Conservation (phyloP, 2,797 vertebrate genomes). For the Astyanax mexicanus region DNA sequence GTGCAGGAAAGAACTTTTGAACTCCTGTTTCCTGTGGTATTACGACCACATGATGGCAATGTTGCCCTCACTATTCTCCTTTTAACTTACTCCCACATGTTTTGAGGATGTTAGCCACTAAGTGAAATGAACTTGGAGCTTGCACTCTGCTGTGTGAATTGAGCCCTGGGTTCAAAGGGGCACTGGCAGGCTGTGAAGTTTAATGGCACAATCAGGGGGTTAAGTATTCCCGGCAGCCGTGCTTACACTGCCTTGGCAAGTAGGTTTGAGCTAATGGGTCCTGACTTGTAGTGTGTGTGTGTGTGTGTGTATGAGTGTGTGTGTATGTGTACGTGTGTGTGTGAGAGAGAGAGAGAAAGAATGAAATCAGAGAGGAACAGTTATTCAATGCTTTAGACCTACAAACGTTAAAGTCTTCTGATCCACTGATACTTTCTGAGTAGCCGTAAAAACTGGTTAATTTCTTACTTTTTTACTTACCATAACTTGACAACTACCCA, state of each 20-base stretch:
- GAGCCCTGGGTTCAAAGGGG: slow-evolving; percentile 74
- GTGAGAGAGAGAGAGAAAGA: background rate
- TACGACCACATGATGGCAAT: slow-evolving; percentile 53
- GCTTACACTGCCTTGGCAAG: slow-evolving; percentile 68
- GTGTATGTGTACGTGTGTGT: background rate
- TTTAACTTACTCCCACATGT: slow-evolving; percentile 5
- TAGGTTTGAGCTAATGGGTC: slow-evolving; percentile 71
- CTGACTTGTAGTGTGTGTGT: slow-evolving; percentile 63
- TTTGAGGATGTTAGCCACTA: slow-evolving; percentile 57
- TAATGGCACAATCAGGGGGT: slow-evolving; percentile 74
- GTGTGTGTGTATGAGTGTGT: slow-evolving; percentile 6
- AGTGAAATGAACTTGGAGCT: slow-evolving; percentile 76
- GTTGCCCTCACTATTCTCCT: slow-evolving; percentile 37
- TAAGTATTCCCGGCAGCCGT: slow-evolving; percentile 50
- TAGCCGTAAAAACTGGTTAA: no score
- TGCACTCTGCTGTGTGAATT: slow-evolving; percentile 76
- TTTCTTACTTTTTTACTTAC: background rate
- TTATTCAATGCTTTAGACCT: slow-evolving; percentile 7
- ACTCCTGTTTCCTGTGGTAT: no score
- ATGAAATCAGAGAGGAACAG: background rate
- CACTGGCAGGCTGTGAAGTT: slow-evolving; percentile 63
- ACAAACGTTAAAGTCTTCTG: slow-evolving; percentile 6
- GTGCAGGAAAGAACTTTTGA: no score
- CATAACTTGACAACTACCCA: background rate
- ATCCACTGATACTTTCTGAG: background rate